Percentiles rank a stretch among this genome's conserved stretches.
Evolutionary conservation across 2,113 vertebrate species (phyloP).

Genomic region (Semnopithecus entellus): DNA sequence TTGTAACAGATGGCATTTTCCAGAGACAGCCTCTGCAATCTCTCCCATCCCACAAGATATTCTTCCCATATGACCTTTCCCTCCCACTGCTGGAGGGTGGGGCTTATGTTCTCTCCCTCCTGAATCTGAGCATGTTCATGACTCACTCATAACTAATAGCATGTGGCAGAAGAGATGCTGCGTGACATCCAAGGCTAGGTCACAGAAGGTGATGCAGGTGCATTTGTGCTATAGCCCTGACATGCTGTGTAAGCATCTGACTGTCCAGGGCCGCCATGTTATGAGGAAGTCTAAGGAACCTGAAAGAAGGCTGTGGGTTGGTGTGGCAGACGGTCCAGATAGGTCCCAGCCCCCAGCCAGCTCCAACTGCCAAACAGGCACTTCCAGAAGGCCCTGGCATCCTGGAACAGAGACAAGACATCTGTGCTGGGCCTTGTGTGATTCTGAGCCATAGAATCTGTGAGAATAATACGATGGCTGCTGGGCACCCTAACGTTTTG

Average conservation of each 20-base stretch:
- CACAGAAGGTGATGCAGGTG: background rate
- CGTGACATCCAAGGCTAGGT: background rate
- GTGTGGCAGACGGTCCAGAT: background rate
- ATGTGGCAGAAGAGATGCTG: background rate
- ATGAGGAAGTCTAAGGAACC: background rate
- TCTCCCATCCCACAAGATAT: background rate
- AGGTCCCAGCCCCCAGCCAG: background rate
- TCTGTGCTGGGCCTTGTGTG: background rate
- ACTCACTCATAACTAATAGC: background rate
- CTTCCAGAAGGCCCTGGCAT: background rate
- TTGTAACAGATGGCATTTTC: background rate
- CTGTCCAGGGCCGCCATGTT: background rate
- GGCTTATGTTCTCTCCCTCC: background rate
- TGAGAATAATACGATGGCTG: background rate
- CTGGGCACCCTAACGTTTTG: background rate
- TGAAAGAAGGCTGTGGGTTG: background rate
- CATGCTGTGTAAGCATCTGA: background rate
- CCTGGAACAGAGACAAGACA: background rate
- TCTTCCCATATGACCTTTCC: background rate
- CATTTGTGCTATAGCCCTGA: background rate
- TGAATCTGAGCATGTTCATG: background rate
- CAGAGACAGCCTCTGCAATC: background rate
- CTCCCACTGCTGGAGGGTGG: too few species aligned
- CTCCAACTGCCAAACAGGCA: background rate
- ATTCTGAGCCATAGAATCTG: background rate